Base-by-base conservation (phyloP, 2,113 vertebrate genomes). In the Periophthalmus modestus region DNA sequence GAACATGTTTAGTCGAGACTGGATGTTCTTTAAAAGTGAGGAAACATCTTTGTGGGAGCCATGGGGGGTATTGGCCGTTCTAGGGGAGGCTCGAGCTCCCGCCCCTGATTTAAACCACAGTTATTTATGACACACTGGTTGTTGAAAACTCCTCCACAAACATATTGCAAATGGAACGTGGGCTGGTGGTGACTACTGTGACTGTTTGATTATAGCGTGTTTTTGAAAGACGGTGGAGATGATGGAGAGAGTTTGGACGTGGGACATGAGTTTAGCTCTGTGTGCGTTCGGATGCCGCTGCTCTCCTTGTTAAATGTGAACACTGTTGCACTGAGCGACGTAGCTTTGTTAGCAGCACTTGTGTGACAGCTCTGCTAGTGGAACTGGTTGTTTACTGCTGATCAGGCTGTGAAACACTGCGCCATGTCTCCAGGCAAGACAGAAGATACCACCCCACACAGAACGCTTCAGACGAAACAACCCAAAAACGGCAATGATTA, bases 371-470 rank as follows among this genome's bases (percentile, higher is more conserved):
- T 87, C 80, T 78, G 85, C 65, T 84, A 71, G 87, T 83, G 77
- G 85, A 88, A 85, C 69, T 85, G 83, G 89, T 86, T 89, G 85
- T 89, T n/a, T 89, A 89, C 78, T 71, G 77, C 81, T 87, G 82
- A 88, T 89, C 82, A 88, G 72, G 85, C 89, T 89, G 87, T 88
- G 89, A 89, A 88, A 86, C 84, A 86, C 89, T 81, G 86, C 73
- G 83, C 83, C 78, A 85, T 89, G 82, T 89, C 89, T 87, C 79
- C 83, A 87, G 84, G 87, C 89, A 82, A 88, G 80, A 82, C 84
- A 73, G 80, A 88, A 85, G 87, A 88, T 83, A 89, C 77, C 73
- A 77, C 85, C 72, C 16, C 71, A 66, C 57, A 65, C 57, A 66
- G 69, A 58, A 23, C 16, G 23, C 6, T 57, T 28, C 2, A 58